Percentiles rank a stretch among this genome's conserved stretches.
phyloP scores from a whole-genome alignment of 2,888 invertebrate species.

The Chymomyza fuscimana region DNA sequence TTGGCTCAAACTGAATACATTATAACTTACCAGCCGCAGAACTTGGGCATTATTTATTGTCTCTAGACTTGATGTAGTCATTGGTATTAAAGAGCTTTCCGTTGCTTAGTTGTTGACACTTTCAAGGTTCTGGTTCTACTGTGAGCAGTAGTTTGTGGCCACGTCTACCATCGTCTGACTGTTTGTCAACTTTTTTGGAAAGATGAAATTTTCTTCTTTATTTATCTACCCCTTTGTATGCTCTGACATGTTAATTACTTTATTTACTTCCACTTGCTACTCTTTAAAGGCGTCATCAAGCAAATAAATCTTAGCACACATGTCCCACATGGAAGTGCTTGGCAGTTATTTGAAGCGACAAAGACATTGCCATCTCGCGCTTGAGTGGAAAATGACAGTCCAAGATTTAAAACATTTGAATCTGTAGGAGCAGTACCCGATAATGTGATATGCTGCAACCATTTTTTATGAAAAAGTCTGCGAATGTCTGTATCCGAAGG shows the following conservation, averaged over 20 bases:
- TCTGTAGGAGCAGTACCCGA: too few relatives aligned
- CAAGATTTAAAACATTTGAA: too few relatives aligned
- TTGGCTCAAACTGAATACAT: neutral
- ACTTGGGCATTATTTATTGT: neutral
- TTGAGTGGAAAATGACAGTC: too few relatives aligned
- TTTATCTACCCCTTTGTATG: slow-evolving; percentile 45
- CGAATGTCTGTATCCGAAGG: too few relatives aligned
- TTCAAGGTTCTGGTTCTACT: slow-evolving; percentile 9
- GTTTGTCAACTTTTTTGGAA: slow-evolving; percentile 24
- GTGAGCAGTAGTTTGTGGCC: neutral
- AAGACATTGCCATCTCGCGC: too few relatives aligned
- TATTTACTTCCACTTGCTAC: slow-evolving; percentile 42
- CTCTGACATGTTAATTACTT: slow-evolving; percentile 55
- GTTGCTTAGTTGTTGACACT: neutral
- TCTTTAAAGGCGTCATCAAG: neutral
- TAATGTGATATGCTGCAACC: too few relatives aligned
- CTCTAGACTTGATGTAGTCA: neutral
- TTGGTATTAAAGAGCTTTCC: neutral
- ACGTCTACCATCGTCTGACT: neutral
- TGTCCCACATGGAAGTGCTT: neutral
- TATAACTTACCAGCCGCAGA: neutral
- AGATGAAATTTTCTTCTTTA: slow-evolving; percentile 30
- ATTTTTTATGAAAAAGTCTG: too few relatives aligned
- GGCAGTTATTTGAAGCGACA: neutral
- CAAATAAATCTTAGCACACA: slow-evolving; percentile 1